Percentiles rank a stretch among this genome's conserved stretches.
These are phyloP conservation scores for Chrysomallon squamiferum DNA, from an alignment of 1,140 invertebrate genomes.

Conservation along the genomic window DNA sequence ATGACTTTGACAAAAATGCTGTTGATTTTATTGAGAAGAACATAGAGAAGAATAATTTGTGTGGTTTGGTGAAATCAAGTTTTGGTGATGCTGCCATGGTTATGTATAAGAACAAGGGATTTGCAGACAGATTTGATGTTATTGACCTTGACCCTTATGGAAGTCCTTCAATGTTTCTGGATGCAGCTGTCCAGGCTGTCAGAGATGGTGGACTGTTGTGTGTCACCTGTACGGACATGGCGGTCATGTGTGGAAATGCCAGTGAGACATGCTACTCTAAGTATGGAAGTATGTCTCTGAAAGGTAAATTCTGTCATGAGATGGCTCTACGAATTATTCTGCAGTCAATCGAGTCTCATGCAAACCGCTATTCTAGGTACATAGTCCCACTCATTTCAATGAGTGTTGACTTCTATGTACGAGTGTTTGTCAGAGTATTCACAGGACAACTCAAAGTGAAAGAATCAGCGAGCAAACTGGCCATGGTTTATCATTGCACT, in stretches of 20 bases:
- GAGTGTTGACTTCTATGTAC: slow-evolving; percentile 96
- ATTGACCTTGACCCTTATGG: slow-evolving; percentile 99
- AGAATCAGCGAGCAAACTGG: slow-evolving; percentile 76
- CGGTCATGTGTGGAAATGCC: slow-evolving; percentile 92
- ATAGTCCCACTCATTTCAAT: slow-evolving; percentile 90
- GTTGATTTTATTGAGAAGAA: slow-evolving; percentile 87
- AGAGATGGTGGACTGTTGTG: slow-evolving; percentile 72
- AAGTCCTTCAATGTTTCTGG: slow-evolving; percentile 90
- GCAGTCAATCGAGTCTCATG: slow-evolving; percentile 87
- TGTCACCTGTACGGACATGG: slow-evolving; percentile 98
- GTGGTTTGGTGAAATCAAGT: slow-evolving; percentile 73
- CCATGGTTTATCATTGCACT: slow-evolving; percentile 85
- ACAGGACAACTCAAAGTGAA: slow-evolving; percentile 85
- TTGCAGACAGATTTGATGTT: slow-evolving; percentile 79
- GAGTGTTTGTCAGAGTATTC: slow-evolving; percentile 89
- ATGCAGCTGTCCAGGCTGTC: slow-evolving; percentile 80
- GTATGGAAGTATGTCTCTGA: slow-evolving; percentile 86
- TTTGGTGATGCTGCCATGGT: slow-evolving; percentile 58
- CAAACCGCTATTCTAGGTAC: slow-evolving; percentile 90
- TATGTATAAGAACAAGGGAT: slow-evolving; percentile 72
- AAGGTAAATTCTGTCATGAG: slow-evolving; percentile 92
- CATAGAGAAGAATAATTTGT: slow-evolving; percentile 79
- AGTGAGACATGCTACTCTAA: slow-evolving; percentile 93
- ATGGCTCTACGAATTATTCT: slow-evolving; percentile 92
- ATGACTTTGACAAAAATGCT: slow-evolving; percentile 90